Percentiles rank a stretch among this genome's conserved stretches.
phyloP scores from a whole-genome alignment of 2,797 vertebrate species.

The Chiroxiphia lanceolata region DNA sequence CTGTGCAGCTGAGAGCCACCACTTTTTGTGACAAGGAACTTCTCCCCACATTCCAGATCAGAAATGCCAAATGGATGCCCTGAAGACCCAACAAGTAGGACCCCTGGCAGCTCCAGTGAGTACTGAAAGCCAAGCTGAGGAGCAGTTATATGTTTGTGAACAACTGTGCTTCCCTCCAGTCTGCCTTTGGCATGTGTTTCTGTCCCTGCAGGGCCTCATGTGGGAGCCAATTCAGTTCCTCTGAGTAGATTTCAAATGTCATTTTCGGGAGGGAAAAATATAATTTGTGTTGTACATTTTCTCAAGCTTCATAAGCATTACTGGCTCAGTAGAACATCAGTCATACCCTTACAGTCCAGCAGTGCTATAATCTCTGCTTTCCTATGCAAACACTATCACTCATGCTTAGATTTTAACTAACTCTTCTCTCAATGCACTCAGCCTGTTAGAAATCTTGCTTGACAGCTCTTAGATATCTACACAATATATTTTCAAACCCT shows the following conservation, averaged over 20 bases:
- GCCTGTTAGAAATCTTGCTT: conserved; percentile 52
- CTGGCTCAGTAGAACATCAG: conserved; percentile 33
- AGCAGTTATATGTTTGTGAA: background rate
- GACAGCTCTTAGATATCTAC: conserved; percentile 51
- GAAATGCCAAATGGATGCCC: background rate
- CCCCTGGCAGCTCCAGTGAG: background rate
- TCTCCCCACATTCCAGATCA: background rate
- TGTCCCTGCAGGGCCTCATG: background rate
- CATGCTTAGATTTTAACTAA: conserved; percentile 50
- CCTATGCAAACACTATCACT: conserved; percentile 64
- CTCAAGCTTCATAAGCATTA: conserved; percentile 42
- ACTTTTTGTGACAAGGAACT: background rate
- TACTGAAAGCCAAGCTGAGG: background rate
- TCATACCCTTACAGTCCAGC: conserved; percentile 54
- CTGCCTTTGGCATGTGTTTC: conserved; percentile 13
- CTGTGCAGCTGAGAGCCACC: background rate
- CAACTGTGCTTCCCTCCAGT: background rate
- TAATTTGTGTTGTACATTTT: conserved; percentile 38
- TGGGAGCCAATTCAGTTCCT: conserved; percentile 27
- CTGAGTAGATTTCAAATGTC: conserved; percentile 38
- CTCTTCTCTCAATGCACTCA: conserved; percentile 33
- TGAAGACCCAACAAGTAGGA: background rate
- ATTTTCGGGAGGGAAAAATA: conserved; percentile 48
- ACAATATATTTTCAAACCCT: conserved; percentile 30
- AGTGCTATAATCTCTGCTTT: conserved; percentile 49